Evolutionary conservation across 1,140 invertebrate genomes (phyloP), one percentile per base, ranked within the genome.

Genomic region (Brachionus angularis): DNA sequence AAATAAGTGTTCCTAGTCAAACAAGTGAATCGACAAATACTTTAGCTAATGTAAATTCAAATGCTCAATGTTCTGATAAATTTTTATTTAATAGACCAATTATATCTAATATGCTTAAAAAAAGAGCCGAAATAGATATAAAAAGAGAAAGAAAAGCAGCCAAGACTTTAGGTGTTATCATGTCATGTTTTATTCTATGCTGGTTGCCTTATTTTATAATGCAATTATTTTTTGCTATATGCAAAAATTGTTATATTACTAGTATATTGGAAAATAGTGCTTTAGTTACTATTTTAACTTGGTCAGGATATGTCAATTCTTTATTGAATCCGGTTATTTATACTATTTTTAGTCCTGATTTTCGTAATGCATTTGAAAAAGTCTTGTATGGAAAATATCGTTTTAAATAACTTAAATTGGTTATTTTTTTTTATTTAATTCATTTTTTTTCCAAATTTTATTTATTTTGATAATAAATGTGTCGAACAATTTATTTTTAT

Each of bases 61-160:
- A n/a, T n/a, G n/a, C n/a, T n/a, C n/a, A n/a, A n/a, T n/a, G n/a
- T n/a, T n/a, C n/a, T n/a, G n/a, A n/a, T n/a, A n/a, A n/a, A n/a
- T n/a, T n/a, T n/a, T n/a, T n/a, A n/a, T n/a, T 2, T n/a, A 27
- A 55, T 1, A 8, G 5, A 27, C 4, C 31, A 10, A 49, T 3
- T 49, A 3, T 53, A 14, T 50, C 44, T 5, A 71, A 34, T n/a
- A 55, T 53, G 25, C 10, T 47, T n/a, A 53, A 16, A 33, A 67
- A 36, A 50, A 23, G 70, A 46, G 75, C 76, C 46, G 80, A 81
- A 72, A 74, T 83, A 31, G 82, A 83, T 73, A 77, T 79, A 73
- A 79, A 81, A 73, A 72, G 83, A 21, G 83, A 84, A 73, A 62
- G 82, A 42, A 83, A 83, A 74, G 83, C 82, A 7, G 81, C 82